A percentile compares a stretch with the other conserved stretches of the same genome.
phyloP scores from a whole-genome alignment of 2,113 vertebrate species.

The Periophthalmodon schlosseri region DNA sequence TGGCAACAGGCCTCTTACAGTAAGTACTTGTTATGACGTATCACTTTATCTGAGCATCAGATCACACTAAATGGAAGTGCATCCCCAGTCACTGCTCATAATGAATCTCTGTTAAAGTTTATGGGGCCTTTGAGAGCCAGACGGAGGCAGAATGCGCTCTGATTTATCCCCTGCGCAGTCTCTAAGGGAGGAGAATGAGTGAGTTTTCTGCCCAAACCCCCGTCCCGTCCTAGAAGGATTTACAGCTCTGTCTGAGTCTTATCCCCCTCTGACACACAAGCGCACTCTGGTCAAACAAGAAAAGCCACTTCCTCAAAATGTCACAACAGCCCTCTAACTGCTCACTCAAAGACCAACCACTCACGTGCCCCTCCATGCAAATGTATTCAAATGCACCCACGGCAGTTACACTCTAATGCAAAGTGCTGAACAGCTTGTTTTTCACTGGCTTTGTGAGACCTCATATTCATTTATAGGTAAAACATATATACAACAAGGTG shows the following conservation, averaged over 20 bases:
- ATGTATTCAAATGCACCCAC: neutral
- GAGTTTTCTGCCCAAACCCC: slow-evolving; percentile 55
- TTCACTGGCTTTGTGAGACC: neutral
- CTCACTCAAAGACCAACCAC: slow-evolving; percentile 18
- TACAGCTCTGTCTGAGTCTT: slow-evolving; percentile 46
- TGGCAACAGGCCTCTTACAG: neutral
- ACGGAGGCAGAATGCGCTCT: slow-evolving; percentile 19
- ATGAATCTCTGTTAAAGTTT: slow-evolving; percentile 33
- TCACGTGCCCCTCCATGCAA: slow-evolving; percentile 22
- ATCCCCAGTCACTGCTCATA: slow-evolving; percentile 22
- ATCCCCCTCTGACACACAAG: slow-evolving; percentile 46
- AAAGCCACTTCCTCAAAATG: slow-evolving; percentile 66
- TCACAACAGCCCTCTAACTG: slow-evolving; percentile 52
- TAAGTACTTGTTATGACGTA: neutral
- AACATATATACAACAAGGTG: neutral
- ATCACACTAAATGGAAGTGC: slow-evolving; percentile 13
- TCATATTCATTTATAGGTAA: neutral
- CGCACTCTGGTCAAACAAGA: slow-evolving; percentile 59
- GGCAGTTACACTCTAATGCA: neutral
- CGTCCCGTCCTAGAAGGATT: slow-evolving; percentile 48
- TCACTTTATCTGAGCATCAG: slow-evolving; percentile 1
- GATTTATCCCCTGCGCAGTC: slow-evolving; percentile 32
- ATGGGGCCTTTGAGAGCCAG: slow-evolving; percentile 39
- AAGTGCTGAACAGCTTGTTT: neutral
- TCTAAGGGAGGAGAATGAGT: slow-evolving; percentile 50